Evolutionary conservation across 2,888 invertebrate genomes (phyloP).

Genomic region (Morinoia aosen): DNA sequence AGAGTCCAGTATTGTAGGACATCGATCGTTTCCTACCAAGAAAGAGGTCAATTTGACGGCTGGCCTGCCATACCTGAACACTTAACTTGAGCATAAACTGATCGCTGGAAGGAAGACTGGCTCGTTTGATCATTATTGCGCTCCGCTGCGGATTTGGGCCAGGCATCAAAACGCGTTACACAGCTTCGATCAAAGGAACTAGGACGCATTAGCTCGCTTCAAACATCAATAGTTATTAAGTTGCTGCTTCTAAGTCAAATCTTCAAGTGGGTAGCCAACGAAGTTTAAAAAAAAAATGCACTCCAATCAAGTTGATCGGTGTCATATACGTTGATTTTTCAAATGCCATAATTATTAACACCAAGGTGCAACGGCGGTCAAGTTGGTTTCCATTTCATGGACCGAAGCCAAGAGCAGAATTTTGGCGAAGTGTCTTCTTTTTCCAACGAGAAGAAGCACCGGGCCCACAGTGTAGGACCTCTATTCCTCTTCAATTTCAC

Average conservation of each 20-base stretch:
- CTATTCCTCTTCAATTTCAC: too few relatives aligned
- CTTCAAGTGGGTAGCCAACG: neutral
- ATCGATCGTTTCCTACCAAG: neutral
- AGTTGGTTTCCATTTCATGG: neutral
- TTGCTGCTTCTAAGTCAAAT: neutral
- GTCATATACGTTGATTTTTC: neutral
- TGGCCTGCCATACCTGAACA: neutral
- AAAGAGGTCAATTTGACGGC: constrained; percentile 4
- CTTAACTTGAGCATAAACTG: neutral
- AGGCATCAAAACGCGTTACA: neutral
- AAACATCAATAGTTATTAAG: neutral
- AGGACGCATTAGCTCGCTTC: neutral
- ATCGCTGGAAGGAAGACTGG: neutral
- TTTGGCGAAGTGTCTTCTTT: neutral
- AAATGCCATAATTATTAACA: too few relatives aligned
- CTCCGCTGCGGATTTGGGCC: neutral
- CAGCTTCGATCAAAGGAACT: neutral
- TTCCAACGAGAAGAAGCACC: neutral
- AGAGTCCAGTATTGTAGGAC: neutral
- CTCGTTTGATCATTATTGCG: neutral
- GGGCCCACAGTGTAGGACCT: neutral
- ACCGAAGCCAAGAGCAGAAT: neutral
- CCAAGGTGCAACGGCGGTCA: neutral
- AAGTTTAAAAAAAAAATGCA: neutral
- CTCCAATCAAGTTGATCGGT: neutral